Percentiles rank a stretch among this genome's conserved stretches.
These are phyloP conservation scores for Lordiphosa stackelbergi DNA, from an alignment of 1,140 invertebrate genomes.

Conservation along the genomic window DNA sequence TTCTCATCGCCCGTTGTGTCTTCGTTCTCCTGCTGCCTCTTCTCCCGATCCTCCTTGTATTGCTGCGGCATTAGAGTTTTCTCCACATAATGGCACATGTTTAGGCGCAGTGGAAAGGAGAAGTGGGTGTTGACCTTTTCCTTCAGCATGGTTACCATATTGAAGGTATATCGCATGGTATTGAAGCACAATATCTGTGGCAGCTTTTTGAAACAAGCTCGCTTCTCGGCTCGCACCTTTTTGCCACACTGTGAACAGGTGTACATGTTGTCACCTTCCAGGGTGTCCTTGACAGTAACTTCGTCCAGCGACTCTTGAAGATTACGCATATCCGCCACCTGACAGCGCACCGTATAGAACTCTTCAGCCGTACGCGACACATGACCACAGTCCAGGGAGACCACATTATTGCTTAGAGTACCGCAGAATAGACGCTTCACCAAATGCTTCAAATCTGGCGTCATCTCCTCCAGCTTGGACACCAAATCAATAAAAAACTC, in stretches of 20 bases:
- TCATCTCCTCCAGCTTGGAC: conserved; percentile 97
- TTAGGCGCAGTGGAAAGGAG: conserved; percentile 94
- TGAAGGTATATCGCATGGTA: conserved; percentile 98
- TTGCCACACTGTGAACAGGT: conserved; percentile 96
- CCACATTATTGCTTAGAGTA: conserved; percentile 95
- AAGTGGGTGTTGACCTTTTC: conserved; percentile 98
- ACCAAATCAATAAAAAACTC: conserved; percentile 98
- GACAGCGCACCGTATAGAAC: conserved; percentile 96
- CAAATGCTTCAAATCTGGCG: conserved; percentile 90
- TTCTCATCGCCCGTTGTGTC: conserved; percentile 42
- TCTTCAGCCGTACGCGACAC: conserved; percentile 95
- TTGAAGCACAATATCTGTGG: conserved; percentile 97
- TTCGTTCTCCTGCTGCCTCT: conserved; percentile 34
- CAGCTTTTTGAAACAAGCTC: conserved; percentile 95
- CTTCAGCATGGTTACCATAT: conserved; percentile 97
- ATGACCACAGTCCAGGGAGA: conserved; percentile 95
- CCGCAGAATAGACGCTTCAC: conserved; percentile 96
- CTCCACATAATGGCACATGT: conserved; percentile 97
- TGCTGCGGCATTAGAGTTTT: conserved; percentile 94
- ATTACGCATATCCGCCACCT: conserved; percentile 97
- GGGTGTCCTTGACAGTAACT: conserved; percentile 96
- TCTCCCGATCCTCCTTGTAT: conserved; percentile 81
- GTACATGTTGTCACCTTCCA: conserved; percentile 98
- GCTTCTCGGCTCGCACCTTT: conserved; percentile 95
- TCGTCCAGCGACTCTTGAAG: conserved; percentile 96